These are phyloP conservation scores for Drosophila nikananu DNA, from an alignment of 1,140 invertebrate genomes.

Conservation along the genomic window DNA sequence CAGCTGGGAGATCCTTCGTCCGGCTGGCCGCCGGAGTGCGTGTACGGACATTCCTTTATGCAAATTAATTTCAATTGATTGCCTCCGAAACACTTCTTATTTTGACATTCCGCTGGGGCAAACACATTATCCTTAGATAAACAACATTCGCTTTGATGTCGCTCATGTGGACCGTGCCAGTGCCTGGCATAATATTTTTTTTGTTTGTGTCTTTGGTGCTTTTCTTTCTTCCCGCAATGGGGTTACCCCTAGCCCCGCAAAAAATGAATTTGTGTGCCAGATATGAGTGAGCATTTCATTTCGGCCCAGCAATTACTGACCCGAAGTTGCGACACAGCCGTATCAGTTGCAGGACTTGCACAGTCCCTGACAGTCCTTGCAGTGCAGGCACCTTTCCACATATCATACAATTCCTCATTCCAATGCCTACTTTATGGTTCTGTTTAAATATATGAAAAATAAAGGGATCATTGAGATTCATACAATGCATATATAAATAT, in stretches of 20 bases:
- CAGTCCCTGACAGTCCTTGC: too few species aligned
- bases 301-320: constrained; percentile 2
- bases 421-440: too few species aligned
- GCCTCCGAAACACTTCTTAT: constrained; percentile 75
- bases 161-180: constrained; percentile 70
- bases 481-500: too few species aligned
- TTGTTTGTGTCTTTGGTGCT: too few species aligned
- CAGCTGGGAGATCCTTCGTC: constrained; percentile 2
- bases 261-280: neutral
- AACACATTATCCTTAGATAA: constrained; percentile 70
- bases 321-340: constrained; percentile 1
- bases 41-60: constrained; percentile 77
- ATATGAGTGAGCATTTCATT: constrained; percentile 4
- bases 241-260: neutral
- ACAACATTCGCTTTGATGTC: constrained; percentile 69
- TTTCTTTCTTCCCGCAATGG: constrained; percentile 30
- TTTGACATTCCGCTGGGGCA: constrained; percentile 75
- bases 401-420: too few species aligned
- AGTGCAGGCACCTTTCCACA: too few species aligned
- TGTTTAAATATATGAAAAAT: too few species aligned
- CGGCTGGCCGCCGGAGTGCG: constrained; percentile 4
- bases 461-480: too few species aligned
- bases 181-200: constrained; percentile 61
- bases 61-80: constrained; percentile 84
- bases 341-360: neutral